Percentiles rank a stretch among this genome's conserved stretches.
Evolutionary conservation across 1,140 invertebrate species (phyloP).

Genomic region (Drosophila subobscura): DNA sequence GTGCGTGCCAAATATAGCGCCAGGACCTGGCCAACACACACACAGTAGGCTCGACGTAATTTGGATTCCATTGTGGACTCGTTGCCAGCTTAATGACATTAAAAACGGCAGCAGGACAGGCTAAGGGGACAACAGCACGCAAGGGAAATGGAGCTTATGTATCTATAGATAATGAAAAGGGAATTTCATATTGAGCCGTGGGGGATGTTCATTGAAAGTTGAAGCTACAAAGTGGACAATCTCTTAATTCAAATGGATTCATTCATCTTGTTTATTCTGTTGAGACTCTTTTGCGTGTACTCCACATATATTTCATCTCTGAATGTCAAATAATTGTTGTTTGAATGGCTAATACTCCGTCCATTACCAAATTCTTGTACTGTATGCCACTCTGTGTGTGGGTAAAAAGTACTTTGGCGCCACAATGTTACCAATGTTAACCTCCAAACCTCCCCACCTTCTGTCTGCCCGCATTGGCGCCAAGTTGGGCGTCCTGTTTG

Average conservation of each 20-base stretch:
- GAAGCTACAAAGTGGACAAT: no score
- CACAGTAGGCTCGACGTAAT: conserved; percentile 48
- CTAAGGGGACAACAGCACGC: conserved; percentile 41
- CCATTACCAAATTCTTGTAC: conserved; percentile 7
- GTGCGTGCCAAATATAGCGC: conserved; percentile 77
- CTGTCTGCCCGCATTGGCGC: conserved; percentile 69
- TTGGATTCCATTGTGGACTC: conserved; percentile 64
- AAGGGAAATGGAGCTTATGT: neutral
- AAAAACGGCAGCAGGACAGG: conserved; percentile 44
- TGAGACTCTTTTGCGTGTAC: no score
- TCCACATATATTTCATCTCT: no score
- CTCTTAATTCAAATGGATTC: no score
- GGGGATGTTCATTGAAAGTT: no score
- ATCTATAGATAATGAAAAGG: no score
- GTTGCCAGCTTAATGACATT: conserved; percentile 68
- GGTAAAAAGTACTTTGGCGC: conserved; percentile 50
- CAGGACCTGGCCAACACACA: conserved; percentile 56
- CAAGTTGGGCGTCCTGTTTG: conserved; percentile 59
- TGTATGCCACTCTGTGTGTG: neutral
- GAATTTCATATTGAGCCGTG: no score
- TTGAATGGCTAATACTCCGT: no score
- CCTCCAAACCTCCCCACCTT: conserved; percentile 2
- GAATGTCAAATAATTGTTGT: no score
- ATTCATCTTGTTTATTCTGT: no score
- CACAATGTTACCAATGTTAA: conserved; percentile 45